A percentile compares a stretch with the other conserved stretches of the same genome.
Conservation (phyloP, 2,113 vertebrate species). For the Megaceryle maxima region DNA sequence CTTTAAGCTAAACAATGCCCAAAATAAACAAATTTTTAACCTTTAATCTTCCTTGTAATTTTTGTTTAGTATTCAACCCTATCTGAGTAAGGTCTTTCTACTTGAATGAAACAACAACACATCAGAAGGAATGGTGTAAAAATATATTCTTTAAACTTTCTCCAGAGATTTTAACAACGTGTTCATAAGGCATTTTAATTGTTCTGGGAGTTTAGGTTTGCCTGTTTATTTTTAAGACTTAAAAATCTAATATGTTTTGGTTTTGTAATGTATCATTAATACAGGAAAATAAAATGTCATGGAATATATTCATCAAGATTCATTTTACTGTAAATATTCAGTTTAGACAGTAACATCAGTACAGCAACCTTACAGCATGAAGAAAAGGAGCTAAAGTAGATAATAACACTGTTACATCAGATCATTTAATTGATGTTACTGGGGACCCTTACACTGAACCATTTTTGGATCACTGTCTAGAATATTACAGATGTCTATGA, state of each 20-base stretch:
- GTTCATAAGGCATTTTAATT: not conserved
- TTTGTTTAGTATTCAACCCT: not conserved
- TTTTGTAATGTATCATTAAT: not conserved
- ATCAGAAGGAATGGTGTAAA: not conserved
- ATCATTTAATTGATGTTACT: not conserved
- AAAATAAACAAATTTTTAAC: not conserved
- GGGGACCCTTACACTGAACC: not conserved
- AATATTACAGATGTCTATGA: not conserved
- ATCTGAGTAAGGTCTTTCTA: not conserved
- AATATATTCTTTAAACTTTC: not conserved
- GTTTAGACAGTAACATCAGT: not conserved
- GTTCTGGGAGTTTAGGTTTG: not conserved
- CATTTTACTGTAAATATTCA: not conserved
- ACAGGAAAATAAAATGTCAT: not conserved
- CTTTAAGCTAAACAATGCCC: not conserved
- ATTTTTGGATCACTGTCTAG: not conserved
- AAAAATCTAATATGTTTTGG: not conserved
- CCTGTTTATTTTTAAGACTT: not conserved
- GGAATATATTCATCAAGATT: not conserved
- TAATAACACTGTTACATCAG: not conserved
- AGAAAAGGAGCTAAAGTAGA: not conserved
- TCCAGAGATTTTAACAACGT: not conserved
- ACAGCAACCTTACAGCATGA: not conserved
- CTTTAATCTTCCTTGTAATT: not conserved
- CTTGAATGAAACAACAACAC: not conserved